A percentile compares a stretch with the other conserved stretches of the same genome.
Evolutionary conservation across 2,888 invertebrate genomes (phyloP).

Genomic region (Dysmachus trigonus): DNA sequence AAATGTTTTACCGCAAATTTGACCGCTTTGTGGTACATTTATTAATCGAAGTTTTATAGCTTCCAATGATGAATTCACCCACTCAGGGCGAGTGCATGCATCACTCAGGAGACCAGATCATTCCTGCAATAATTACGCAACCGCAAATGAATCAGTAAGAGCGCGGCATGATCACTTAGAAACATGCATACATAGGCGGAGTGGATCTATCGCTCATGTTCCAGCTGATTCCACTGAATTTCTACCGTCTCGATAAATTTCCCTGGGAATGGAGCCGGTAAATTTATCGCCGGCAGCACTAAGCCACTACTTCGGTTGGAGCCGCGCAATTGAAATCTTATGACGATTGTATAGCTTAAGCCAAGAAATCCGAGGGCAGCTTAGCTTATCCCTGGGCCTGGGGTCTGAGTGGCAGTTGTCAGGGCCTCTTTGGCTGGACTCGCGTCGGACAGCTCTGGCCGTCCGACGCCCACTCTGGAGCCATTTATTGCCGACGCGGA

Average conservation of each 20-base stretch:
- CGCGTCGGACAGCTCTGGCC: not conserved
- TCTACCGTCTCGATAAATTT: slow-evolving; percentile 17
- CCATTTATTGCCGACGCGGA: not conserved
- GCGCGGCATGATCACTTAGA: not conserved
- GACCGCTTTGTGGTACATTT: not conserved
- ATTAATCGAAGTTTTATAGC: not conserved
- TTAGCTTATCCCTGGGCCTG: not conserved
- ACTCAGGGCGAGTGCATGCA: not conserved
- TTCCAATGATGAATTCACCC: not conserved
- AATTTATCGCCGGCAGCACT: not conserved
- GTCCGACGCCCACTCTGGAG: slow-evolving; percentile 26
- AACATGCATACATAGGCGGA: not conserved
- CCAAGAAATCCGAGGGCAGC: not conserved
- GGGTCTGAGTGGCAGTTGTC: slow-evolving; percentile 15
- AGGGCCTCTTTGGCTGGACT: not conserved
- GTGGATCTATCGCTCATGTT: not conserved
- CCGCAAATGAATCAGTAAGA: slow-evolving; percentile 1
- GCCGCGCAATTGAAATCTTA: not conserved
- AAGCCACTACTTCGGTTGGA: not conserved
- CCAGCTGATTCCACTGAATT: not conserved
- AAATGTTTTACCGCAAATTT: not conserved
- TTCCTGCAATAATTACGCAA: not conserved
- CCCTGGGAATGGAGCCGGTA: not conserved
- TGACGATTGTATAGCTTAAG: not conserved
- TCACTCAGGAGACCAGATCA: not conserved